These are phyloP conservation scores for Gastrophryne carolinensis DNA, from an alignment of 2,797 vertebrate species.

Conservation along the genomic window DNA sequence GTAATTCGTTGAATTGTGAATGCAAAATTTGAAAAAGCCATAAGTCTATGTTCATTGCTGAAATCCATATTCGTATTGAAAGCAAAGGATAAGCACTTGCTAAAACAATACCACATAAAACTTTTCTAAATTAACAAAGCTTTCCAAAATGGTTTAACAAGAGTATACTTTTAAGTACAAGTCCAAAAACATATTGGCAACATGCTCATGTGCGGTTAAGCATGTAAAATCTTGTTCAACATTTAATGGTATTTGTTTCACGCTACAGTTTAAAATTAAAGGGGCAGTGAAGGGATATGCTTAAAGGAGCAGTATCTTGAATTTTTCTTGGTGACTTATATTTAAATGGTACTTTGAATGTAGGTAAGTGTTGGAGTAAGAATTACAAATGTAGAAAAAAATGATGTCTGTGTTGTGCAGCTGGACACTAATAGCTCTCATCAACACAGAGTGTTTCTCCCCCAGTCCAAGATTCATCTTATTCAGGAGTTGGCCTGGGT, in stretches of 20 bases:
- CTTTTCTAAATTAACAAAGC: neutral
- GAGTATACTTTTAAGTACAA: neutral
- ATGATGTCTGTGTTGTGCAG: too few species aligned
- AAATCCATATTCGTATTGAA: neutral
- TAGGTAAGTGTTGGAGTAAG: too few species aligned
- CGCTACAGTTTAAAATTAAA: too few species aligned
- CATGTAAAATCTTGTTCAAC: slow-evolving; percentile 16
- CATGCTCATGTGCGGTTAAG: neutral
- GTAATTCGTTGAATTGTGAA: slow-evolving; percentile 9
- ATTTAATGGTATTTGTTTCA: slow-evolving; percentile 5
- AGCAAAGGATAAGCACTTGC: neutral
- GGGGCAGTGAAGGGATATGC: too few species aligned
- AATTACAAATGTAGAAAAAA: too few species aligned
- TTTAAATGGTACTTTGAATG: too few species aligned
- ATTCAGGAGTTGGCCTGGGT: too few species aligned
- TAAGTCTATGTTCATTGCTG: neutral
- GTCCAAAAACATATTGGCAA: neutral
- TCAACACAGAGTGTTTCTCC: too few species aligned
- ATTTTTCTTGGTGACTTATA: too few species aligned
- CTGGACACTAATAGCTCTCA: too few species aligned
- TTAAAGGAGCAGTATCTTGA: too few species aligned
- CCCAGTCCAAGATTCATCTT: too few species aligned
- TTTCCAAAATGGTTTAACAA: neutral
- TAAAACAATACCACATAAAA: neutral
- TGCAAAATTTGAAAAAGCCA: neutral